These are phyloP conservation scores for Scaptomyza montana DNA, from an alignment of 1,140 invertebrate genomes.

Conservation along the genomic window DNA sequence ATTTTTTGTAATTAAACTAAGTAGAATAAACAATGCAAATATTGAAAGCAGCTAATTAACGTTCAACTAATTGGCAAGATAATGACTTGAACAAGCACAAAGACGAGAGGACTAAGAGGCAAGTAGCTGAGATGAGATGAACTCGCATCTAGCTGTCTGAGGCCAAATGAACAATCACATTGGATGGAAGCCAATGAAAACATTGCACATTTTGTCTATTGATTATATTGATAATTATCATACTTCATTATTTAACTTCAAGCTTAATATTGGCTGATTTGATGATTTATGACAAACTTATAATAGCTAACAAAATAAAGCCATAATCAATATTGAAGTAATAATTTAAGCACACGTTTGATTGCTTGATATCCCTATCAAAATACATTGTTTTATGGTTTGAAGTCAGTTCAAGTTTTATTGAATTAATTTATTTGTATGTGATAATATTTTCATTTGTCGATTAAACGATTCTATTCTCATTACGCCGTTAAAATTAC, in stretches of 20 bases:
- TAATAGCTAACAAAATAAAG: too few relatives aligned
- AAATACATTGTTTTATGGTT: neutral
- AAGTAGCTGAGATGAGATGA: slow-evolving; percentile 1
- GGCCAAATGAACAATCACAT: slow-evolving; percentile 14
- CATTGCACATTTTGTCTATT: slow-evolving; percentile 16
- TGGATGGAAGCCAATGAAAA: slow-evolving; percentile 23
- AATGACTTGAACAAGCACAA: slow-evolving; percentile 44
- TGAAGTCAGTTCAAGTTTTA: neutral
- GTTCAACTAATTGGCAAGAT: slow-evolving; percentile 64
- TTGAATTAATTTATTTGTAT: slow-evolving; percentile 4
- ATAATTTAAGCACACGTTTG: too few relatives aligned
- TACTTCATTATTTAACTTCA: neutral
- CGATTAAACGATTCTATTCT: slow-evolving; percentile 25
- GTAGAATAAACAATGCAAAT: slow-evolving; percentile 59
- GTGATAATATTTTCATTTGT: neutral
- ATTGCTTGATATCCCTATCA: too few relatives aligned
- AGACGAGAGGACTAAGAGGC: neutral
- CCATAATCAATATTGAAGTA: too few relatives aligned
- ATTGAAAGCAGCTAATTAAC: slow-evolving; percentile 59
- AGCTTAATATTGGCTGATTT: too few relatives aligned
- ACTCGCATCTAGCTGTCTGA: slow-evolving; percentile 8
- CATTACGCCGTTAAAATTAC: slow-evolving; percentile 29
- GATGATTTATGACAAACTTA: too few relatives aligned
- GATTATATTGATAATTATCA: neutral
- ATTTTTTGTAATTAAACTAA: slow-evolving; percentile 45